Evolutionary conservation across 2,888 invertebrate genomes (phyloP), one percentile per base, ranked within the genome.

Genomic region (Encarsia formosa): DNA sequence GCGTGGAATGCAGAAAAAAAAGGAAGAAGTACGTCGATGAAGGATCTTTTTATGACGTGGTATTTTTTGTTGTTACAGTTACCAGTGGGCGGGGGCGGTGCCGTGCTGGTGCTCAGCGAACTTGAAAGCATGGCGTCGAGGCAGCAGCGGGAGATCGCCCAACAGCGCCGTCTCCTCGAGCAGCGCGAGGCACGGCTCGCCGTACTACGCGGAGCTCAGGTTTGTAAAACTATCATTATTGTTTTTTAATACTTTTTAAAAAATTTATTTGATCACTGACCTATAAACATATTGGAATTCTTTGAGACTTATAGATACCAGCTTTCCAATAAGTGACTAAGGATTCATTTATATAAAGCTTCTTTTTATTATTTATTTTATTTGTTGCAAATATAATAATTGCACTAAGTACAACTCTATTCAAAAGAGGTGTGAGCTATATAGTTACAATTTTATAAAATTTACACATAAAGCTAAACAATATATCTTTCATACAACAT

Each of bases 101-200:
- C 86, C 82, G 86, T 86, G 87, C 83, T 90, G 83, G 89, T 89
- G 76, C 83, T 94, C 82, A 86, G 88, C 77, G 95, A 96, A 84
- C 87, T 96, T 81, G 93, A 94, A 82, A 93, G 93, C 77, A 95
- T 96, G 93, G 96, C 96, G 76, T 84, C 91, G 76, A 84, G 94
- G 72, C 97, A 97, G 81, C 95, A 96, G 81, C 90, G 93, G 78
- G 94, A 96, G 83, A 94, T 96, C 75, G 94, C 95, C 81, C 87
- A 90, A 72, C 96, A 96, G 81, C 68, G 72, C 75, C 86, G 94
- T 73, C 94, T 91, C 80, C 84, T 96, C 68, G 93, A 93, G 78
- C 92, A 93, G 75, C 92, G 94, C 75, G 94, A 95, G 77, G 62
- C 86, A 83, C 71, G 68, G 58, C 66, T 74, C 57, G 73, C 73